phyloP scores from a whole-genome alignment of 2,888 invertebrate species.

The Pharmacophagus antenor region DNA sequence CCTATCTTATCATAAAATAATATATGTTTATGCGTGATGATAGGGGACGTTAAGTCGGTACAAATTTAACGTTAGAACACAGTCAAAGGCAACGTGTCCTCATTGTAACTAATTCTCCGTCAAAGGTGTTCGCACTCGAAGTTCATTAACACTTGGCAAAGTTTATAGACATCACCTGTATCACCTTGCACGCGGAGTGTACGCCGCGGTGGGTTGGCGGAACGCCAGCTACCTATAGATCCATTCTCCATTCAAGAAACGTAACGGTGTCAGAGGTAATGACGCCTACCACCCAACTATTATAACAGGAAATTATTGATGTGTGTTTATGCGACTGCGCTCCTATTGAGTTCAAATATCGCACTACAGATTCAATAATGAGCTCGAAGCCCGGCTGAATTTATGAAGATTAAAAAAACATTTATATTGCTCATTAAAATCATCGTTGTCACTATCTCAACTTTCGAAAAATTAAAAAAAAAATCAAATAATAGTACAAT shows the following conservation, averaged over 20 bases:
- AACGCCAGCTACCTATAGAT: slow-evolving; percentile 49
- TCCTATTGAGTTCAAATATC: too few species aligned
- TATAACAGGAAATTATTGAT: not conserved
- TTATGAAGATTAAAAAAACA: too few species aligned
- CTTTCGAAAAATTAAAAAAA: too few species aligned
- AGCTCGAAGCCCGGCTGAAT: too few species aligned
- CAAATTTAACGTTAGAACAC: slow-evolving; percentile 6
- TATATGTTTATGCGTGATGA: not conserved
- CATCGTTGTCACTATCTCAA: too few species aligned
- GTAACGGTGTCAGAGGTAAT: slow-evolving; percentile 26
- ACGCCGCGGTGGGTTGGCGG: slow-evolving; percentile 49
- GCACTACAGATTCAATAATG: too few species aligned
- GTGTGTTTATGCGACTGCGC: not conserved
- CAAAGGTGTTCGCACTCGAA: slow-evolving; percentile 50
- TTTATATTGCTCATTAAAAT: too few species aligned
- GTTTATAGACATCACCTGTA: slow-evolving; percentile 55
- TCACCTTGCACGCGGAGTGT: slow-evolving; percentile 48
- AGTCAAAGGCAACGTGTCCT: slow-evolving; percentile 26
- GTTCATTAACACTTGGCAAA: slow-evolving; percentile 77
- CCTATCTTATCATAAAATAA: too few species aligned
- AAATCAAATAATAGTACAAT: too few species aligned
- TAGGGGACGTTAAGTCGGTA: too few species aligned
- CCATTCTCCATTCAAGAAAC: slow-evolving; percentile 43
- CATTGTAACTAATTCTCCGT: slow-evolving; percentile 21
- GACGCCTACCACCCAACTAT: not conserved